Conservation (phyloP, 2,113 vertebrate species). For the Glaucomys volans region DNA sequence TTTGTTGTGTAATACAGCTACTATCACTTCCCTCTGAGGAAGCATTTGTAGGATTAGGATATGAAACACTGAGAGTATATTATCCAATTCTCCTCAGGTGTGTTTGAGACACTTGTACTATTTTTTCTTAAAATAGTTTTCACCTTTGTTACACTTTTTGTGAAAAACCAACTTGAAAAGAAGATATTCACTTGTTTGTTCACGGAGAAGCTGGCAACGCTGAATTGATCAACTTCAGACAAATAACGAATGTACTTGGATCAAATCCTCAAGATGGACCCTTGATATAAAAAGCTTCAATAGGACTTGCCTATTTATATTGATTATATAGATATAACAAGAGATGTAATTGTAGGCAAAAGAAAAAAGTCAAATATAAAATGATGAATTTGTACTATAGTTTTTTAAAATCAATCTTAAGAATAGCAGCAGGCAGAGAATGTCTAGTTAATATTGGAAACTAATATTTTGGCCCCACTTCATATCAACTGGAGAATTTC, state of each 20-base stretch:
- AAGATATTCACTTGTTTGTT: not conserved
- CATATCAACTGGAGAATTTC: not conserved
- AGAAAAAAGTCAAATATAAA: not conserved
- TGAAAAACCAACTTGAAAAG: not conserved
- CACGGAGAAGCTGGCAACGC: not conserved
- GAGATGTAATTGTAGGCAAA: not conserved
- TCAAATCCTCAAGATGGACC: not conserved
- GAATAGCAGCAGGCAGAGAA: not conserved
- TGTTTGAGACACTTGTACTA: not conserved
- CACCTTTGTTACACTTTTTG: not conserved
- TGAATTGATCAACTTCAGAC: not conserved
- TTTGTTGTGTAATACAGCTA: not conserved
- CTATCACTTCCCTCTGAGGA: not conserved
- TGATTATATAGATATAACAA: not conserved
- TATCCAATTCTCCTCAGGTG: not conserved
- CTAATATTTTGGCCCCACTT: not conserved
- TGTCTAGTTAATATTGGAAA: not conserved
- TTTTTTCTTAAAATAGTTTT: not conserved
- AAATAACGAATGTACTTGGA: not conserved
- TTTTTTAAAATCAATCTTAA: not conserved
- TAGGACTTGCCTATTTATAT: not conserved
- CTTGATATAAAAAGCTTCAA: not conserved
- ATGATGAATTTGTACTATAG: not conserved
- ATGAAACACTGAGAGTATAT: not conserved
- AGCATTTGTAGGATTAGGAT: not conserved